Evolutionary conservation across 1,140 invertebrate genomes (phyloP).

Genomic region (Pteromalus puparum): DNA sequence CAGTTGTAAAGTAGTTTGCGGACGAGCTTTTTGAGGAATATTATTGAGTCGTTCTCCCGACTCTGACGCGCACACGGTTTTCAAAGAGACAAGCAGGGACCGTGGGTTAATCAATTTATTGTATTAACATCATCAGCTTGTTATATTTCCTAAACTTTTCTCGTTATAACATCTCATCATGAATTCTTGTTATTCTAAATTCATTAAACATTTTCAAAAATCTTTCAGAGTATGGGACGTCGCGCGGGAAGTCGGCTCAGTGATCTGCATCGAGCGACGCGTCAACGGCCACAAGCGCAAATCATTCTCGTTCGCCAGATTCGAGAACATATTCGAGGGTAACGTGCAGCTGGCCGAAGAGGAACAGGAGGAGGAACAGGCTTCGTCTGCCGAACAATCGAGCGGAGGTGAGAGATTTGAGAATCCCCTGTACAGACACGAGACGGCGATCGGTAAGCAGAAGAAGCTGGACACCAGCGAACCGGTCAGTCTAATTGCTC

Average conservation of each 20-base stretch:
- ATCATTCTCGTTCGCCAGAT: conserved; percentile 68
- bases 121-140: too few species aligned
- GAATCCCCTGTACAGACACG: conserved; percentile 70
- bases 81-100: background rate
- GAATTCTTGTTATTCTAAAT: too few species aligned
- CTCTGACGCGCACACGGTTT: too few species aligned
- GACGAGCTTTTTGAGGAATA: background rate
- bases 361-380: conserved; percentile 34
- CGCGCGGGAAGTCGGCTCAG: conserved; percentile 59
- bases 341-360: conserved; percentile 62
- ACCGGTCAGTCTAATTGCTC: conserved; percentile 59
- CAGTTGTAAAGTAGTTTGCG: background rate
- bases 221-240: conserved; percentile 60
- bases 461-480: conserved; percentile 55
- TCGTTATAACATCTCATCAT: background rate
- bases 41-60: background rate
- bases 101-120: too few species aligned
- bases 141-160: background rate
- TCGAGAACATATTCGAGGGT: conserved; percentile 69
- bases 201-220: background rate
- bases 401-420: conserved; percentile 64
- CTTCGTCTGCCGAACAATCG: conserved; percentile 5
- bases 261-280: conserved; percentile 54
- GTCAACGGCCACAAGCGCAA: conserved; percentile 52
- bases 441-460: conserved; percentile 49